Conservation (phyloP, 2,797 vertebrate species). For the Poecile montanus region DNA sequence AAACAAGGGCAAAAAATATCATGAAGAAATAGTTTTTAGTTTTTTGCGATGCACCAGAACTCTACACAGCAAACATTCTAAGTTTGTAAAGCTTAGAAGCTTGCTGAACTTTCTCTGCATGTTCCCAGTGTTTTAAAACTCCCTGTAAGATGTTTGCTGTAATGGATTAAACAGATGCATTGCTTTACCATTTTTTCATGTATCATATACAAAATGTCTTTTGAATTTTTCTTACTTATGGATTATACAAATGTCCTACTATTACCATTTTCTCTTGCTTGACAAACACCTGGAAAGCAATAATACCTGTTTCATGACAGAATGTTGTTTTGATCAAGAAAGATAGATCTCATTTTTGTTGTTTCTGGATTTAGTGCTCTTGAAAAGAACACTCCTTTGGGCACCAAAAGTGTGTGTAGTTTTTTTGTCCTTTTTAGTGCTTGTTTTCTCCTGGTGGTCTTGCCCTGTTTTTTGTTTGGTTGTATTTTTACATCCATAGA, state of each 20-base stretch:
- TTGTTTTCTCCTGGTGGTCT: not conserved
- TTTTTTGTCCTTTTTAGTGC: not conserved
- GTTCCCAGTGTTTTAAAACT: not conserved
- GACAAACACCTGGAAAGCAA: not conserved
- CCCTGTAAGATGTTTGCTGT: not conserved
- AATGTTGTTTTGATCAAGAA: not conserved
- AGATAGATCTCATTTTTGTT: not conserved
- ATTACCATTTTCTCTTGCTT: not conserved
- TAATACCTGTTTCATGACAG: not conserved
- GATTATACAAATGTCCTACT: not conserved
- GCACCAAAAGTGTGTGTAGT: not conserved
- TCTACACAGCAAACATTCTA: not conserved
- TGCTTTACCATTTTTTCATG: not conserved
- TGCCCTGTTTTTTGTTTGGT: not conserved
- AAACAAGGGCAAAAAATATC: not conserved
- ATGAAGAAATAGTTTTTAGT: not conserved
- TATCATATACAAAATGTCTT: constrained; percentile 26
- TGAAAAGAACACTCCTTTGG: not conserved
- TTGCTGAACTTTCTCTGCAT: not conserved
- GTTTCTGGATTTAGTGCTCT: not conserved
- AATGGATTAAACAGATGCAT: constrained; percentile 41
- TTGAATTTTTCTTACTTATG: constrained; percentile 9
- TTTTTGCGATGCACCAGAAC: not conserved
- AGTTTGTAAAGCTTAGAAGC: not conserved
- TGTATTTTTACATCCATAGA: not conserved